Evolutionary conservation across 2,113 vertebrate species (phyloP).

Genomic region (Bubo bubo): DNA sequence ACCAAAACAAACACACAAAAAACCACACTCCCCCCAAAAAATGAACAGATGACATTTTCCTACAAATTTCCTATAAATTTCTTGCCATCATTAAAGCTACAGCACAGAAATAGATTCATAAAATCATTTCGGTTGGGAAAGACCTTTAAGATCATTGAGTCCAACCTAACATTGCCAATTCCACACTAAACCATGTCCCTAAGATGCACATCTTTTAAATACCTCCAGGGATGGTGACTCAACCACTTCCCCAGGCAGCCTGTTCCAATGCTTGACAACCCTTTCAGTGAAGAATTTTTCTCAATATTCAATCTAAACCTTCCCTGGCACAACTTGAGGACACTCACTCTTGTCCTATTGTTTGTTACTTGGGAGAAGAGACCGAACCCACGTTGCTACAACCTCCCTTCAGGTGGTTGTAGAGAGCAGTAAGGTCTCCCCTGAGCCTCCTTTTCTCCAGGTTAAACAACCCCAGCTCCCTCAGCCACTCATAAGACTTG

Average conservation of each 20-base stretch:
- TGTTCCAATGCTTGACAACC: neutral
- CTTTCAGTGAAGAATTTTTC: neutral
- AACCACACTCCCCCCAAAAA: too few species aligned
- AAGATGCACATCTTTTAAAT: neutral
- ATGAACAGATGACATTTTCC: neutral
- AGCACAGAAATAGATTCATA: neutral
- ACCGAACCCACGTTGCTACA: neutral
- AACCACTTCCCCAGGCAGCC: neutral
- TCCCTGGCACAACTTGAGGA: too few species aligned
- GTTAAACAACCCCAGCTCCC: neutral
- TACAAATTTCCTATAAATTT: neutral
- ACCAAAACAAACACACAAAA: neutral
- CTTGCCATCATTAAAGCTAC: neutral
- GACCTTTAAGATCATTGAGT: neutral
- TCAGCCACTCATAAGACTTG: neutral
- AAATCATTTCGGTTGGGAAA: neutral
- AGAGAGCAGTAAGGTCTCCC: neutral
- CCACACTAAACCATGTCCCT: neutral
- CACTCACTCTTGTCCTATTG: too few species aligned
- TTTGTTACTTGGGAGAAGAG: too few species aligned
- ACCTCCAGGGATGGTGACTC: neutral
- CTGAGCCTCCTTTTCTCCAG: neutral
- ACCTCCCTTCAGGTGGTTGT: neutral
- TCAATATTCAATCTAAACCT: neutral
- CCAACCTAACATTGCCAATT: neutral